Base-by-base conservation (phyloP, 2,797 vertebrate species). In the Sebastiscus tertius region DNA sequence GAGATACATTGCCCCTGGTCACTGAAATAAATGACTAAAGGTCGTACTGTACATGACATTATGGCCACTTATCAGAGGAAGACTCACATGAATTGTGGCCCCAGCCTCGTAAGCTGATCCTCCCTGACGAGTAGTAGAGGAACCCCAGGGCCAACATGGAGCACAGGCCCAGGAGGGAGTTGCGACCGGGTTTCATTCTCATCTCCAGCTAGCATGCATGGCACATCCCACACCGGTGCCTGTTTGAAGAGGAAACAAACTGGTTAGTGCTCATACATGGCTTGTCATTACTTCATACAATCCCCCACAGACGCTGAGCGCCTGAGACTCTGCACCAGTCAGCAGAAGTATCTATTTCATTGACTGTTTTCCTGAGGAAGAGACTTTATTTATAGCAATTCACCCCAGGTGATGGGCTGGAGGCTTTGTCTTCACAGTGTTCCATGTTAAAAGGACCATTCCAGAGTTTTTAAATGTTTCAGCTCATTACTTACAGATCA, bases 81-180 rank as follows among this genome's bases (percentile, higher is more conserved):
- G 20, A 97, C 97, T 98, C 94, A 98, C 97, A 94, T 83, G 96
- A 94, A 90, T 96, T 97, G 87, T 96, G 81, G 54, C 88, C 91
- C 88, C 96, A 95, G 42, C 91, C 92, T 78, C 96, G 94, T 75
- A 97, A 94, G 76, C 96, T 96, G 67, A 98, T 94, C 93, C 97
- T 97, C 93, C 96, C 96, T 6, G 97, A 96, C 1, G 96, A 97
- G 63, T 97, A 97, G 91, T 97, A 98, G 42, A 98, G 94, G 93
- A 97, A 97, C 78, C 97, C 96, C 86, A 98, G 92, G 33, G 97
- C 97, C 89, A 98, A 92, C 85, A 97, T 96, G 87, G 97, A 95
- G 93, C 96, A 97, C 73, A 98, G 94, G 72, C 96, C 95, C 93
- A 98, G 94, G 89, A 98, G 94, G 92, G 97, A 84, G 85, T 96